These are phyloP conservation scores for Catotricha subobsoleta DNA, from an alignment of 2,888 invertebrate genomes.

Conservation along the genomic window DNA sequence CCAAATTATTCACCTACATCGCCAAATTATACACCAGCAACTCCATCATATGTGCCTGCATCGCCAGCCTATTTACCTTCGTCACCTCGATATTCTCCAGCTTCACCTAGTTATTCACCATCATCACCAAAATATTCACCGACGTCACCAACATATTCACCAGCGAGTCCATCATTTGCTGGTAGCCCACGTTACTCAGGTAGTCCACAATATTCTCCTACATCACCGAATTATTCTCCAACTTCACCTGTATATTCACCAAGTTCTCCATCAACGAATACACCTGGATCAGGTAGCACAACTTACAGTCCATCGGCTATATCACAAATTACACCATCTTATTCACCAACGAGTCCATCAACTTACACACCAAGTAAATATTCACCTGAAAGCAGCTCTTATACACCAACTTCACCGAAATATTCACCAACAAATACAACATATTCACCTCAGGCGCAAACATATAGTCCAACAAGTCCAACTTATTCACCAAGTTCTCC, in stretches of 20 bases:
- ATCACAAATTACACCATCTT: constrained; percentile 51
- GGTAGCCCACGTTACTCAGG: constrained; percentile 54
- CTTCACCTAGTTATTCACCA: constrained; percentile 37
- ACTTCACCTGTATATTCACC: no score
- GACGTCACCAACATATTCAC: constrained; percentile 42
- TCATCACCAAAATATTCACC: constrained; percentile 50
- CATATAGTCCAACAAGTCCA: constrained; percentile 45
- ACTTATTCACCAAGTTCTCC: constrained; percentile 44
- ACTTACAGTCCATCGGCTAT: constrained; percentile 56
- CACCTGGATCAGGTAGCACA: constrained; percentile 50
- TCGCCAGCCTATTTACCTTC: constrained; percentile 50
- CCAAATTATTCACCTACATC: constrained; percentile 44
- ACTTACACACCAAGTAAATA: constrained; percentile 38
- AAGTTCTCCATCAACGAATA: constrained; percentile 41
- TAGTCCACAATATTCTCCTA: constrained; percentile 54
- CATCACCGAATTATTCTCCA: constrained; percentile 45
- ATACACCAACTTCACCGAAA: constrained; percentile 39
- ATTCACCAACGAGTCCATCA: constrained; percentile 33
- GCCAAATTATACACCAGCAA: constrained; percentile 54
- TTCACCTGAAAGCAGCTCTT: constrained; percentile 13
- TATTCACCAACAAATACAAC: constrained; percentile 59
- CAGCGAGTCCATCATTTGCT: constrained; percentile 46
- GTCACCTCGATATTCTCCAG: constrained; percentile 32
- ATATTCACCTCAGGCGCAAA: constrained; percentile 50
- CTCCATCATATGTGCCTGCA: constrained; percentile 37